Conservation (phyloP, 2,888 invertebrate species). For the Lasioglossum malachurum region DNA sequence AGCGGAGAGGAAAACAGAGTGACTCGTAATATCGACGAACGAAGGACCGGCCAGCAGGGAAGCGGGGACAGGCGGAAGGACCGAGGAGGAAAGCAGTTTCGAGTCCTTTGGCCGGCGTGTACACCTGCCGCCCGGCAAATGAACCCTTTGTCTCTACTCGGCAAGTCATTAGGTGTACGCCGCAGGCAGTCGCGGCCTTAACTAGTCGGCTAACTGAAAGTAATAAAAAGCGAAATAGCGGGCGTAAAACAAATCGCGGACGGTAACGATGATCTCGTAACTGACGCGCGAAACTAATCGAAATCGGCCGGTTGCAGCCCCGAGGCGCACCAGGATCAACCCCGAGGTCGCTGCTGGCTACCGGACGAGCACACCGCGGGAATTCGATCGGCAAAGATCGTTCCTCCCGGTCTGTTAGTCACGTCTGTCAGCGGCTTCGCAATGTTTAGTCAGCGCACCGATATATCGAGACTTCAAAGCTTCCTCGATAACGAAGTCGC, state of each 20-base stretch:
- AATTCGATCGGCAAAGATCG: constrained; percentile 18
- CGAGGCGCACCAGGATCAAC: constrained; percentile 8
- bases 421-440: neutral
- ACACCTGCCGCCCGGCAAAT: constrained; percentile 77
- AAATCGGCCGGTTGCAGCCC: constrained; percentile 47
- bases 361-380: constrained; percentile 21
- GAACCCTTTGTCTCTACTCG: constrained; percentile 78
- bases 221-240: constrained; percentile 70
- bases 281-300: constrained; percentile 59
- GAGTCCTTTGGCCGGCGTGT: constrained; percentile 49
- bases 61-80: constrained; percentile 8
- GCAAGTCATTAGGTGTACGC: constrained; percentile 76
- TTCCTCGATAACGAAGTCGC: neutral
- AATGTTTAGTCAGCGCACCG: neutral
- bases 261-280: constrained; percentile 62
- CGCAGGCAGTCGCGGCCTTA: constrained; percentile 67
- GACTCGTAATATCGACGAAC: constrained; percentile 51
- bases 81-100: constrained; percentile 52
- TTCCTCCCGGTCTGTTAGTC: neutral
- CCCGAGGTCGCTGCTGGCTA: constrained; percentile 25
- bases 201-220: constrained; percentile 69
- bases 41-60: neutral
- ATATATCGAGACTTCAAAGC: neutral
- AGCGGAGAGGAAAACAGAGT: constrained; percentile 36
- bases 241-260: constrained; percentile 64